phyloP scores from a whole-genome alignment of 2,797 vertebrate species.

The Sphenopsis melanotis region DNA sequence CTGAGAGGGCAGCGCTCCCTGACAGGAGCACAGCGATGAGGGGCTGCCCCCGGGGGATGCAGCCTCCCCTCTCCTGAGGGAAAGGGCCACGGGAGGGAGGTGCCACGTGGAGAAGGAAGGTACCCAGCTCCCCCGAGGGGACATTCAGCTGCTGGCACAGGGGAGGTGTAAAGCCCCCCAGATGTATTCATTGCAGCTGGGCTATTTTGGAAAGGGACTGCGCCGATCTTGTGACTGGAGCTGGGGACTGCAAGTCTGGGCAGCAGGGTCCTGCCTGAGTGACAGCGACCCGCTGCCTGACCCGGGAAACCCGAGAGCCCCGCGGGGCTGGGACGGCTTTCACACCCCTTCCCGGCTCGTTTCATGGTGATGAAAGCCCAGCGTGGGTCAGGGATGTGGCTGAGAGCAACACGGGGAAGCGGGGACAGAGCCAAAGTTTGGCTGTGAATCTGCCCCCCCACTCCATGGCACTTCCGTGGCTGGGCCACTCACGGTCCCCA shows the following conservation, averaged over 20 bases:
- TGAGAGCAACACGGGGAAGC: accelerated
- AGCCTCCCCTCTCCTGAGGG: accelerated
- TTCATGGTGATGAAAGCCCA: not conserved
- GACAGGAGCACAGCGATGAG: not conserved
- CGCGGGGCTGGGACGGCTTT: not conserved
- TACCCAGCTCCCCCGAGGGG: not conserved
- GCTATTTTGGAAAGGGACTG: conserved; percentile 53
- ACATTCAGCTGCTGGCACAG: conserved; percentile 2
- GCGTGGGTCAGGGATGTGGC: not conserved
- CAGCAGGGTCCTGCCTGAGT: conserved; percentile 26
- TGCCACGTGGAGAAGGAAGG: not conserved
- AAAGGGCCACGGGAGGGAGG: not conserved
- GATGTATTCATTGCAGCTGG: not conserved
- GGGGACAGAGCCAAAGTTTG: not conserved
- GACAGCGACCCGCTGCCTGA: conserved; percentile 24
- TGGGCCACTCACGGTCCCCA: accelerated
- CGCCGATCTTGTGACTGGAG: conserved; percentile 34
- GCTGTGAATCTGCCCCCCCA: not conserved
- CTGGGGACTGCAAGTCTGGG: conserved; percentile 48
- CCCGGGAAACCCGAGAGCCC: conserved; percentile 36
- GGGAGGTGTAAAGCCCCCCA: conserved; percentile 5
- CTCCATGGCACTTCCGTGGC: not conserved
- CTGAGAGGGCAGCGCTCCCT: not conserved
- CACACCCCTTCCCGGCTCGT: not conserved
- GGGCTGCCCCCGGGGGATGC: not conserved